phyloP scores from a whole-genome alignment of 2,888 invertebrate species.

The Lamproptera curius region DNA sequence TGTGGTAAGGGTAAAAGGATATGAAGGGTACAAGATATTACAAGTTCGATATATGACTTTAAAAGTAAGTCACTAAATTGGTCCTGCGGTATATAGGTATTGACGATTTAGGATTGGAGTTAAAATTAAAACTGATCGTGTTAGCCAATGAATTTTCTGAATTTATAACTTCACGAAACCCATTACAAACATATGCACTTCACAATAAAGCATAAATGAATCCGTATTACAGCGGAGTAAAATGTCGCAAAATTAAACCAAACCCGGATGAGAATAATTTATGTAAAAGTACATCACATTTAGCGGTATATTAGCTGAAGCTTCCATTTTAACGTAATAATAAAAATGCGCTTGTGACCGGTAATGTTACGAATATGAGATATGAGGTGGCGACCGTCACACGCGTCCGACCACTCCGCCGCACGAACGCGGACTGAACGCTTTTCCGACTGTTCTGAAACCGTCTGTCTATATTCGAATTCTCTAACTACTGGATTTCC shows the following conservation, averaged over 20 bases:
- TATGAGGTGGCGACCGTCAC: constrained; percentile 34
- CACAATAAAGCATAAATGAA: constrained; percentile 28
- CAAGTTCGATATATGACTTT: constrained; percentile 48
- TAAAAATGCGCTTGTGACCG: constrained; percentile 41
- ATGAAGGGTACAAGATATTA: constrained; percentile 24
- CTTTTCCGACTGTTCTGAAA: constrained; percentile 45
- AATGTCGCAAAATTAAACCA: constrained; percentile 1
- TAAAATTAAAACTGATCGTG: constrained; percentile 5
- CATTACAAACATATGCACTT: constrained; percentile 34
- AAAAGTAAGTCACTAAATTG: constrained; percentile 61
- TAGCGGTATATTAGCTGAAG: constrained; percentile 26
- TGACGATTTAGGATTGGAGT: not conserved
- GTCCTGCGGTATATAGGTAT: constrained; percentile 44
- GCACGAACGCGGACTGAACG: constrained; percentile 69
- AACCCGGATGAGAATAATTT: constrained; percentile 7
- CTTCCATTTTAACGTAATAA: constrained; percentile 36
- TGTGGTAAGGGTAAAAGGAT: constrained; percentile 28
- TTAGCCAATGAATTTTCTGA: constrained; percentile 4
- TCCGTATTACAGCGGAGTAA: constrained; percentile 14
- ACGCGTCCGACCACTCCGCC: constrained; percentile 54
- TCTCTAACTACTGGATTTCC: constrained; percentile 30
- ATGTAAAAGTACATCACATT: constrained; percentile 18
- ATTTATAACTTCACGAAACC: constrained; percentile 5
- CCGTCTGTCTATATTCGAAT: constrained; percentile 33
- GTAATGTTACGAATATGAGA: constrained; percentile 40